These are phyloP conservation scores for Nymphalis io DNA, from an alignment of 1,140 invertebrate genomes.

Conservation along the genomic window DNA sequence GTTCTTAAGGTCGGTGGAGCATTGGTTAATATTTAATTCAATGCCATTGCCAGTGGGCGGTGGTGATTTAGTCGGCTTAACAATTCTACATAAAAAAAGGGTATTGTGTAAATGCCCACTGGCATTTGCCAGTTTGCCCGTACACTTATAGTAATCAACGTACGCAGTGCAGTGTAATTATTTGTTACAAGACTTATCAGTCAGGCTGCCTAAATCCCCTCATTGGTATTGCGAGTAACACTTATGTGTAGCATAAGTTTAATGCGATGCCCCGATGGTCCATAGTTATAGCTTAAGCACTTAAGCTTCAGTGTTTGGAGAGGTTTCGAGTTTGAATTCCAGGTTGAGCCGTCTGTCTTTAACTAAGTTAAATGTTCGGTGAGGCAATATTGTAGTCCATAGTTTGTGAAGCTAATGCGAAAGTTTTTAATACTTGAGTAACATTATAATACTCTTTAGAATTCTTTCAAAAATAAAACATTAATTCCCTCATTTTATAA, in stretches of 20 bases:
- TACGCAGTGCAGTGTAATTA: too few species aligned
- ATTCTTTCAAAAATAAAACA: too few species aligned
- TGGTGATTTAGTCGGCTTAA: too few species aligned
- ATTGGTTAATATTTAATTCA: too few species aligned
- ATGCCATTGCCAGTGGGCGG: too few species aligned
- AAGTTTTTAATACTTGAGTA: not conserved
- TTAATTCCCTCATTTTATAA: too few species aligned
- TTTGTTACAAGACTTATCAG: constrained; percentile 26
- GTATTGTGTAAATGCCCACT: too few species aligned
- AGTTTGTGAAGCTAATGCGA: constrained; percentile 24
- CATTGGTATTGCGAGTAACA: constrained; percentile 26
- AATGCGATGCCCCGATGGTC: constrained; percentile 33
- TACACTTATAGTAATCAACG: too few species aligned
- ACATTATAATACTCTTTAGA: not conserved
- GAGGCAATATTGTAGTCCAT: constrained; percentile 34
- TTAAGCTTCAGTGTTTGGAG: constrained; percentile 46
- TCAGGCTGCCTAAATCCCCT: constrained; percentile 14
- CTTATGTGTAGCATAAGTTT: constrained; percentile 31
- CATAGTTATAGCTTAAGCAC: constrained; percentile 42
- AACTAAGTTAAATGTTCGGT: constrained; percentile 43
- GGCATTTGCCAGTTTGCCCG: too few species aligned
- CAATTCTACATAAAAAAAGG: too few species aligned
- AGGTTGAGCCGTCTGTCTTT: constrained; percentile 41
- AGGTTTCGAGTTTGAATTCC: constrained; percentile 45
- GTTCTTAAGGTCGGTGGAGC: too few species aligned